phyloP scores from a whole-genome alignment of 2,888 invertebrate species.

The Eupithecia exiguata region DNA sequence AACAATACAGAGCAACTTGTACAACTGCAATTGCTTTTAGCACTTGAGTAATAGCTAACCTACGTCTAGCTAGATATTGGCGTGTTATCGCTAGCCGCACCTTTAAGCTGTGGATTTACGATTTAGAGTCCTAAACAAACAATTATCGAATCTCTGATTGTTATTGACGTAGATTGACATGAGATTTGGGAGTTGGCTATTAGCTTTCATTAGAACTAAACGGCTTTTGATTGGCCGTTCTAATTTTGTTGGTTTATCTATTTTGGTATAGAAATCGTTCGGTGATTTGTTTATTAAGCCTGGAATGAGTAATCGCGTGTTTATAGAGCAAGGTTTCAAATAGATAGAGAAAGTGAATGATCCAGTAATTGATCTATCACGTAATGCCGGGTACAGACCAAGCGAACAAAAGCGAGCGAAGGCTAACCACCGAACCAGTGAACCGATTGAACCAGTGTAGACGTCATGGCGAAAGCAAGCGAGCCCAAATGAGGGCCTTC shows the following conservation, averaged over 20 bases:
- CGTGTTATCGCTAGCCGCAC: constrained; percentile 48
- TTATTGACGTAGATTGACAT: constrained; percentile 19
- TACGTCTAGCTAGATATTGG: constrained; percentile 40
- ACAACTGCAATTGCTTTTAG: constrained; percentile 64
- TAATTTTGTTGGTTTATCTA: constrained; percentile 4
- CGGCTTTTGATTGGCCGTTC: constrained; percentile 10
- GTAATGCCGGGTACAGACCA: no score
- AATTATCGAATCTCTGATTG: constrained; percentile 34
- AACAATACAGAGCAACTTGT: constrained; percentile 48
- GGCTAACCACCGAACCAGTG: no score
- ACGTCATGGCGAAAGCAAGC: no score
- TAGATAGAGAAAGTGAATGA: background rate
- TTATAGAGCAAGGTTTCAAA: background rate
- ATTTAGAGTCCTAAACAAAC: constrained; percentile 46
- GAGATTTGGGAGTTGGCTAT: constrained; percentile 8
- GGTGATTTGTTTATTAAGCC: background rate
- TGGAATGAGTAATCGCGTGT: background rate
- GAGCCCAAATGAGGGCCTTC: no score
- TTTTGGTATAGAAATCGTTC: background rate
- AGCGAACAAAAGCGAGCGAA: no score
- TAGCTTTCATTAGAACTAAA: constrained; percentile 4
- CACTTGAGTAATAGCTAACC: constrained; percentile 55
- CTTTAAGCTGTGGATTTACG: constrained; percentile 43
- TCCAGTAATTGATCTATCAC: background rate
- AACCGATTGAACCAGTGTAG: no score